These are phyloP conservation scores for Hozukius guyotensis DNA, from an alignment of 2,797 vertebrate genomes.

Conservation along the genomic window DNA sequence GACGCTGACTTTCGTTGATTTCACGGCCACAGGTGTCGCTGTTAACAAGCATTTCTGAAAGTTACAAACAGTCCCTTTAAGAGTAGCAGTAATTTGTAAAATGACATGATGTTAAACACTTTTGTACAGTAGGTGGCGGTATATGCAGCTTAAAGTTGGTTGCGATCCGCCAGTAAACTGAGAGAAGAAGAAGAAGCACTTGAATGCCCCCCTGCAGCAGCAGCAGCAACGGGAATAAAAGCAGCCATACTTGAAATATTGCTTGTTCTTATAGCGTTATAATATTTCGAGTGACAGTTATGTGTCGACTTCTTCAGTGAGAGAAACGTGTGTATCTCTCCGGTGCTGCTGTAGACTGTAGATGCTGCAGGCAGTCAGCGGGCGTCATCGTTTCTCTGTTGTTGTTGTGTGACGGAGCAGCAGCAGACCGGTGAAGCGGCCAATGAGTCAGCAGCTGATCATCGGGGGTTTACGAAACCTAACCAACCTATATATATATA, in stretches of 20 bases:
- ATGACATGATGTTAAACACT: no score
- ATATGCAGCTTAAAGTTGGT: no score
- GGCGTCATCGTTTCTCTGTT: slow-evolving; percentile 68
- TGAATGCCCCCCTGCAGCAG: no score
- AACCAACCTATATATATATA: slow-evolving; percentile 32
- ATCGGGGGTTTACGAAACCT: slow-evolving; percentile 36
- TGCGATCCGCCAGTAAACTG: no score
- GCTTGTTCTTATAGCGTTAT: accelerated
- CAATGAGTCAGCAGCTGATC: slow-evolving; percentile 82
- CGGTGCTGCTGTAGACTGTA: neutral
- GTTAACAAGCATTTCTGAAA: no score
- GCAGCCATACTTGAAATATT: neutral
- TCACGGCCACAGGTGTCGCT: no score
- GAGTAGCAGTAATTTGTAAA: no score
- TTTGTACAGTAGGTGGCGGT: no score
- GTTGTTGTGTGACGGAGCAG: slow-evolving; percentile 72
- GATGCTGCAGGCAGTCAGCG: slow-evolving; percentile 38
- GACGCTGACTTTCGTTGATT: no score
- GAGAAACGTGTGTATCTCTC: slow-evolving; percentile 29
- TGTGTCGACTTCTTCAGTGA: neutral
- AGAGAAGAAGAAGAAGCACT: neutral
- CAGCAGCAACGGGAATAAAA: neutral
- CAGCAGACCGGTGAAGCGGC: slow-evolving; percentile 63
- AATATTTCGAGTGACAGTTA: neutral
- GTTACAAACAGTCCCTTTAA: no score